Evolutionary conservation across 2,888 invertebrate species (phyloP).

Genomic region (Tetramorium bicarinatum): DNA sequence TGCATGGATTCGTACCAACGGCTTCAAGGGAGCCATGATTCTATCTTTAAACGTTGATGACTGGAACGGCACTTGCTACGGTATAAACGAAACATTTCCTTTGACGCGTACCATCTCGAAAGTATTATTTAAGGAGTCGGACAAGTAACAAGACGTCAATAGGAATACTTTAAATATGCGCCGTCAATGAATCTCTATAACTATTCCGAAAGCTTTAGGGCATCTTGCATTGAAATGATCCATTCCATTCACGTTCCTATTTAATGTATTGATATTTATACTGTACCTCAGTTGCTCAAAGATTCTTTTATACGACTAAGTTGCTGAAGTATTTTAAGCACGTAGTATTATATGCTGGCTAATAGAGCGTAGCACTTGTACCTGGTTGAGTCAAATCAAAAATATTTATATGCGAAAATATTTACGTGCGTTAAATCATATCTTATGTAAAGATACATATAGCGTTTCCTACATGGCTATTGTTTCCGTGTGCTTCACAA

Average conservation of each 20-base stretch:
- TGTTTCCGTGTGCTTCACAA: constrained; percentile 4
- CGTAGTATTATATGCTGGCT: constrained; percentile 42
- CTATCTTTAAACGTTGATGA: constrained; percentile 95
- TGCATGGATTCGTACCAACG: constrained; percentile 88
- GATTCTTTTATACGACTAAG: constrained; percentile 33
- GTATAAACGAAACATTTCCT: constrained; percentile 83
- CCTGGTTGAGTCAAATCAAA: constrained; percentile 42
- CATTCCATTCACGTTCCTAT: constrained; percentile 40
- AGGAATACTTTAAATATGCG: constrained; percentile 22
- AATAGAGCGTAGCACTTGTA: constrained; percentile 47
- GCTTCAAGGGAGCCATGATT: constrained; percentile 94
- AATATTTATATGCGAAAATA: constrained; percentile 21
- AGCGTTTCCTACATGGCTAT: constrained; percentile 6
- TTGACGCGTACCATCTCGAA: constrained; percentile 83
- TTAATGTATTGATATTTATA: constrained; percentile 21
- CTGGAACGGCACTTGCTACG: constrained; percentile 88
- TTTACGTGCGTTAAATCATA: constrained; percentile 23
- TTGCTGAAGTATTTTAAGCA: constrained; percentile 36
- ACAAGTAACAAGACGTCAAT: constrained; percentile 30
- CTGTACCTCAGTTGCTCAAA: constrained; percentile 49
- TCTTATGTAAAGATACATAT: constrained; percentile 1
- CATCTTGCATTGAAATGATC: constrained; percentile 23
- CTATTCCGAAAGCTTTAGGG: constrained; percentile 12
- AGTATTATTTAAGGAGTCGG: constrained; percentile 57
- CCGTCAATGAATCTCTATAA: neutral